Evolutionary conservation across 2,113 vertebrate species (phyloP).

Genomic region (Dasypus novemcinctus): DNA sequence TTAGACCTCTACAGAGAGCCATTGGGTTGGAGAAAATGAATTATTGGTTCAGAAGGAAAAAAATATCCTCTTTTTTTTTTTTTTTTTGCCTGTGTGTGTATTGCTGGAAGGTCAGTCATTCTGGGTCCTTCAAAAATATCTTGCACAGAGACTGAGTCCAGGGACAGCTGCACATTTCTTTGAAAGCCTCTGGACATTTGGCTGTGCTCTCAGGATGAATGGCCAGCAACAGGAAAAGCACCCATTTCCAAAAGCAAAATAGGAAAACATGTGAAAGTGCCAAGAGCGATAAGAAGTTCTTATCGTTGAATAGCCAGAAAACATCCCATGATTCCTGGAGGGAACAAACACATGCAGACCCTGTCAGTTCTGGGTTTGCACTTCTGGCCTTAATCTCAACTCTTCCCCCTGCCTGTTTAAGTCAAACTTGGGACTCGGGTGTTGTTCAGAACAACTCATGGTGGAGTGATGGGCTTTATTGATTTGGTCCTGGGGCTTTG

Average conservation of each 20-base stretch:
- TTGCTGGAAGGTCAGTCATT: background rate
- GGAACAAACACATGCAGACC: slow-evolving; percentile 72
- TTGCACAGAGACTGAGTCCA: background rate
- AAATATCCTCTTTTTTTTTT: background rate
- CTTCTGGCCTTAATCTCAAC: background rate
- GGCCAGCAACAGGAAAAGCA: slow-evolving; percentile 5
- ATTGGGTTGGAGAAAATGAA: slow-evolving; percentile 45
- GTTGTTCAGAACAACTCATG: background rate
- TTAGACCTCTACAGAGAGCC: background rate
- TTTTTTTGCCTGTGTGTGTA: background rate
- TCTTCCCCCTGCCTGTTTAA: background rate
- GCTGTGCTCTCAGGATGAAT: background rate
- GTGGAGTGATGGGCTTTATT: background rate
- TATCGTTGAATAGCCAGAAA: slow-evolving; percentile 74
- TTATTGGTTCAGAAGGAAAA: background rate
- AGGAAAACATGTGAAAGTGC: slow-evolving; percentile 78
- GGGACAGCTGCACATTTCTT: slow-evolving; percentile 13
- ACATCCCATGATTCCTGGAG: slow-evolving; percentile 76
- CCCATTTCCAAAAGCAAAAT: slow-evolving; percentile 67
- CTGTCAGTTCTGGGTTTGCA: slow-evolving; percentile 52
- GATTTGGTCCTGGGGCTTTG: background rate
- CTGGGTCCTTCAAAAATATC: slow-evolving; percentile 7
- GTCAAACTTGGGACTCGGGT: background rate
- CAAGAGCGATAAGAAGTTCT: slow-evolving; percentile 78
- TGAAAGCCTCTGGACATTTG: slow-evolving; percentile 36